A percentile compares a stretch with the other conserved stretches of the same genome.
Conservation (phyloP, 1,140 invertebrate genomes). For the Babylonia areolata region DNA sequence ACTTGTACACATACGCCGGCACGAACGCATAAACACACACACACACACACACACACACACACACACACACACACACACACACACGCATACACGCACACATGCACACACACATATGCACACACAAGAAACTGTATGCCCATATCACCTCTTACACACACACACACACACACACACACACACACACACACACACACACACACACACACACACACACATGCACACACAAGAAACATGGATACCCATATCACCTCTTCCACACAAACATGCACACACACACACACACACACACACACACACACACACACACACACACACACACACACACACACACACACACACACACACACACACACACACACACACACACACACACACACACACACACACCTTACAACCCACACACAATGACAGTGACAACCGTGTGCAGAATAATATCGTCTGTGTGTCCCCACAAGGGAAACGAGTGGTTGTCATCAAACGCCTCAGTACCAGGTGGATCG, state of each 20-base stretch:
- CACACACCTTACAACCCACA: too few species aligned
- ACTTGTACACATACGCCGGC: neutral
- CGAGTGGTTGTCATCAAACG: too few species aligned
- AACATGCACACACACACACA: neutral
- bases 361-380: constrained; percentile 11
- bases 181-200: neutral
- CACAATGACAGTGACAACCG: too few species aligned
- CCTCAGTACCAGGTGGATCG: too few species aligned
- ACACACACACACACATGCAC: neutral
- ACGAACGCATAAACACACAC: neutral
- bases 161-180: neutral
- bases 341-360: neutral
- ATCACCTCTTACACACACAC: neutral
- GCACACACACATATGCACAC: neutral
- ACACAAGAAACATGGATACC: neutral
- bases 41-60: neutral
- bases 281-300: neutral
- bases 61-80: neutral
- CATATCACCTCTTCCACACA: neutral
- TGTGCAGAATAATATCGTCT: too few species aligned
- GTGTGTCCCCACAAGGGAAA: too few species aligned
- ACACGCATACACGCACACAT: neutral
- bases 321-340: neutral
- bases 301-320: neutral
- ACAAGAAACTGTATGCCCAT: neutral